Percentiles rank a stretch among this genome's conserved stretches.
These are phyloP conservation scores for Venturia canescens DNA, from an alignment of 1,140 invertebrate species.

Conservation along the genomic window DNA sequence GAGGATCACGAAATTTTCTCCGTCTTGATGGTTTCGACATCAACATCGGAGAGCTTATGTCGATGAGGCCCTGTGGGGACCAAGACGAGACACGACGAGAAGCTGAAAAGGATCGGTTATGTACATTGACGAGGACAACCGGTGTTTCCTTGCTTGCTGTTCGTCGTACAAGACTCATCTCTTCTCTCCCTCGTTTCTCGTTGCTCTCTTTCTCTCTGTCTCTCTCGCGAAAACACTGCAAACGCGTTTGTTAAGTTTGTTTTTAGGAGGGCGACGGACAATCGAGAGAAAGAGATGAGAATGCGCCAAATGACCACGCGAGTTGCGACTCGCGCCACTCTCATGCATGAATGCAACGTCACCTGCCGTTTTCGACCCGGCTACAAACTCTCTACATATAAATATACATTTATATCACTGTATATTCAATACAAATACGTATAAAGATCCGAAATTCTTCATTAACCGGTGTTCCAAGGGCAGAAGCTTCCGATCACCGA, in stretches of 20 bases:
- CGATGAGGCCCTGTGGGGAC: constrained; percentile 53
- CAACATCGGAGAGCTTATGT: constrained; percentile 5
- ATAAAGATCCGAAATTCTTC: constrained; percentile 63
- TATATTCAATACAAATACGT: constrained; percentile 20
- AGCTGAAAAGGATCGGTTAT: constrained; percentile 35
- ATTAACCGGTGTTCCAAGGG: constrained; percentile 59
- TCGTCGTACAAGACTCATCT: background rate
- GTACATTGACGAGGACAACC: constrained; percentile 23
- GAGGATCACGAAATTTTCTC: constrained; percentile 41
- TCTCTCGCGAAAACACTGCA: constrained; percentile 20
- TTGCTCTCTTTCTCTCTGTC: too few relatives aligned
- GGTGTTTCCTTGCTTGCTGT: constrained; percentile 5
- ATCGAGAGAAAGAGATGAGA: constrained; percentile 31
- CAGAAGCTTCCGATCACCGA: constrained; percentile 31
- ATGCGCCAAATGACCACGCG: constrained; percentile 61
- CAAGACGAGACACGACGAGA: constrained; percentile 16
- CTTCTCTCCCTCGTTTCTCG: background rate
- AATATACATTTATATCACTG: constrained; percentile 11
- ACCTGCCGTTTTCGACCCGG: constrained; percentile 60
- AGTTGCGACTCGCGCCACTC: constrained; percentile 56
- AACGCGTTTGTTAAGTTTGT: constrained; percentile 9
- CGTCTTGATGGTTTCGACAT: constrained; percentile 37
- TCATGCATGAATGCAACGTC: constrained; percentile 73
- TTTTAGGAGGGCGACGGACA: constrained; percentile 35
- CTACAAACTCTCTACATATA: constrained; percentile 26